These are phyloP conservation scores for Koerneria pararmatus DNA, from an alignment of 2,888 invertebrate genomes.

Conservation along the genomic window DNA sequence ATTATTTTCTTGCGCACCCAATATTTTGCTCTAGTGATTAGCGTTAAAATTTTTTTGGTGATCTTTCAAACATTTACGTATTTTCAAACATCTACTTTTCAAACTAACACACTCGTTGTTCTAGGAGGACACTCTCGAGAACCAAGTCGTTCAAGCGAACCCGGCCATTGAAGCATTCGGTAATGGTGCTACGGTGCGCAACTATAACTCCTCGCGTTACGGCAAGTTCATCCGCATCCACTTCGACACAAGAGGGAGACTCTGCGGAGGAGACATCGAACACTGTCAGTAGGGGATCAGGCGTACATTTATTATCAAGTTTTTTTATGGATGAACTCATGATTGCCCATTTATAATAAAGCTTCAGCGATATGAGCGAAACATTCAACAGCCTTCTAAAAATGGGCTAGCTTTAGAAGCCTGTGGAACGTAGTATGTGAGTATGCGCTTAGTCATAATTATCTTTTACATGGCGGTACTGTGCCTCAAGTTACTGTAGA, in stretches of 20 bases:
- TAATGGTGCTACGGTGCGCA: slow-evolving; percentile 85
- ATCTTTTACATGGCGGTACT: no score
- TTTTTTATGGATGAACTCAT: no score
- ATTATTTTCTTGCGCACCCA: no score
- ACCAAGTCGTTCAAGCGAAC: slow-evolving; percentile 98
- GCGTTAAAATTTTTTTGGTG: no score
- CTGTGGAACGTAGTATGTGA: neutral
- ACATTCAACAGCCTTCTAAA: no score
- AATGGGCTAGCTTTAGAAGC: no score
- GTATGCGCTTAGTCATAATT: neutral
- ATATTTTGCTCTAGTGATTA: no score
- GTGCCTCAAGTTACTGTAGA: no score
- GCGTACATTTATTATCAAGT: slow-evolving; percentile 22
- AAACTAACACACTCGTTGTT: slow-evolving; percentile 3
- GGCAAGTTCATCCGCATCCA: slow-evolving; percentile 99
- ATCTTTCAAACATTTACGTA: no score
- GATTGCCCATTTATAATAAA: no score
- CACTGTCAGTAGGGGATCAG: slow-evolving; percentile 82
- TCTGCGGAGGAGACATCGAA: slow-evolving; percentile 99
- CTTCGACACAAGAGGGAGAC: slow-evolving; percentile 95
- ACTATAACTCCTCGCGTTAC: slow-evolving; percentile 52
- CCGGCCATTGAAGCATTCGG: slow-evolving; percentile 97
- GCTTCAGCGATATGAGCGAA: no score
- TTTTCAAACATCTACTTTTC: no score
- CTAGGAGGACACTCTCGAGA: slow-evolving; percentile 82